These are phyloP conservation scores for Octomys mimax DNA, from an alignment of 2,797 vertebrate species.

Conservation along the genomic window DNA sequence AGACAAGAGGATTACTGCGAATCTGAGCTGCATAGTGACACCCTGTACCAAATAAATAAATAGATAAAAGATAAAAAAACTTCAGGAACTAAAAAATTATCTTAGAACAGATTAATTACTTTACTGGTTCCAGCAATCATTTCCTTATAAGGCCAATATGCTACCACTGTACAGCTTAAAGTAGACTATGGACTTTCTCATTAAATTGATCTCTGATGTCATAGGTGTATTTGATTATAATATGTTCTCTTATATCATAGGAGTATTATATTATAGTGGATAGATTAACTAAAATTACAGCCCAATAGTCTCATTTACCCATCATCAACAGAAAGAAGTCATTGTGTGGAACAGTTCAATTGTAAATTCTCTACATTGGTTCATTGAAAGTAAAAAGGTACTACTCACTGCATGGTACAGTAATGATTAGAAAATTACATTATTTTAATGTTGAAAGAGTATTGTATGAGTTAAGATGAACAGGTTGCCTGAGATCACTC, in stretches of 20 bases:
- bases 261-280: not conserved
- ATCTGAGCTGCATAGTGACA: too few species aligned
- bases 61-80: not conserved
- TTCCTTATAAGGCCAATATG: not conserved
- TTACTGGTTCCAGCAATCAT: not conserved
- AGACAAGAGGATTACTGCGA: too few species aligned
- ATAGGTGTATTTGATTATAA: too few species aligned
- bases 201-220: not conserved
- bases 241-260: not conserved
- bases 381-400: not conserved
- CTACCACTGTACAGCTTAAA: not conserved
- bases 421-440: not conserved
- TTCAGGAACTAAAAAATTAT: not conserved
- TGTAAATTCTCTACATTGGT: not conserved
- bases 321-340: not conserved
- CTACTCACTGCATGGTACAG: not conserved
- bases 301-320: not conserved
- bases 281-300: not conserved
- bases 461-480: not conserved
- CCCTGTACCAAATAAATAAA: too few species aligned
- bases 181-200: not conserved
- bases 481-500: slow-evolving; percentile 34
- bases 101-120: not conserved
- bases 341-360: not conserved
- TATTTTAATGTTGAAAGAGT: slow-evolving; percentile 33